Percentiles rank a stretch among this genome's conserved stretches.
These are phyloP conservation scores for Disparrhopalites patrizii DNA, from an alignment of 2,888 invertebrate genomes.

Conservation along the genomic window DNA sequence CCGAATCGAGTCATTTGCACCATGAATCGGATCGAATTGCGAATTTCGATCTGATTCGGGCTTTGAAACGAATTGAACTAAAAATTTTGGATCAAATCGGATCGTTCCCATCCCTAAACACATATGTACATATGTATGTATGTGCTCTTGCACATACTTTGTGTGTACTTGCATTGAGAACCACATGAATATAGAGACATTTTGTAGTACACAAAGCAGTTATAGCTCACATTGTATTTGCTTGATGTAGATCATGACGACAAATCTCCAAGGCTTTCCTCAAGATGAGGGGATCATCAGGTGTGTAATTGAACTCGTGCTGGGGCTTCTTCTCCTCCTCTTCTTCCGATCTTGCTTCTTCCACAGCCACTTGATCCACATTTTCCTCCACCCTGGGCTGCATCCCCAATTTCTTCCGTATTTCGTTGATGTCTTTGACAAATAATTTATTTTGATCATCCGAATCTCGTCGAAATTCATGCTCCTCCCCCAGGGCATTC, in stretches of 20 bases:
- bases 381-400: background rate
- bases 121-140: too few species aligned
- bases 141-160: too few species aligned
- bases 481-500: conserved; percentile 30
- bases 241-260: conserved; percentile 32
- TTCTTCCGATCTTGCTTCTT: too few species aligned
- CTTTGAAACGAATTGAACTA: too few species aligned
- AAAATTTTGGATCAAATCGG: too few species aligned
- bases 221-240: conserved; percentile 26
- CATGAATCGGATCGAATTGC: too few species aligned
- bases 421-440: conserved; percentile 27
- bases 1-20: too few species aligned
- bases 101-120: too few species aligned
- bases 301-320: conserved; percentile 10
- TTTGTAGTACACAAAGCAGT: too few species aligned
- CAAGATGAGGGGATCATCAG: conserved; percentile 31
- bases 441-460: conserved; percentile 37
- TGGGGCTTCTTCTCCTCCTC: background rate
- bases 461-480: conserved; percentile 31
- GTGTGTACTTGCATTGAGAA: too few species aligned
- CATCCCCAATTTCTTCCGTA: conserved; percentile 15
- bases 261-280: conserved; percentile 19
- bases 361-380: background rate
- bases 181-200: too few species aligned
- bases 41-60: too few species aligned